These are phyloP conservation scores for Diplodus sargus DNA, from an alignment of 2,797 vertebrate species.

Conservation along the genomic window DNA sequence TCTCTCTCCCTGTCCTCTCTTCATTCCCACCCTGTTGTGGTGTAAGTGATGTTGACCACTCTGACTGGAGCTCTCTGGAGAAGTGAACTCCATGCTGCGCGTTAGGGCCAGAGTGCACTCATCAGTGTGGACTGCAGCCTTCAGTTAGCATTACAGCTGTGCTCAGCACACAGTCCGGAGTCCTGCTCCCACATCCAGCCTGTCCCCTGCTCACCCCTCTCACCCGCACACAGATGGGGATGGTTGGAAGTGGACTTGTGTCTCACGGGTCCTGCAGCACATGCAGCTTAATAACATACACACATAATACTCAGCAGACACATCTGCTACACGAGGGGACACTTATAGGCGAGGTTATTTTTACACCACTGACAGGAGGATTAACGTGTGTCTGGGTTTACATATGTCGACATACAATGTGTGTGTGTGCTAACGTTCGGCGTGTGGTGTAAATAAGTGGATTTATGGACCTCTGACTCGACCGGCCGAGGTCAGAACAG, in stretches of 20 bases:
- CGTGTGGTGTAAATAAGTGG: conserved; percentile 37
- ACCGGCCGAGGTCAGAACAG: conserved; percentile 47
- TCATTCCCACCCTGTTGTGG: conserved; percentile 30
- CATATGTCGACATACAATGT: background rate
- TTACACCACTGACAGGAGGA: conserved; percentile 26
- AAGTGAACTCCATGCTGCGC: conserved; percentile 59
- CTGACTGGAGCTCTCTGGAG: conserved; percentile 54
- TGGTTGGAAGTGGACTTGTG: conserved; percentile 15
- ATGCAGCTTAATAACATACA: conserved; percentile 23
- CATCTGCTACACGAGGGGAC: conserved; percentile 7
- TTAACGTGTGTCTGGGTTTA: conserved; percentile 45
- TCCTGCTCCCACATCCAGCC: conserved; percentile 27
- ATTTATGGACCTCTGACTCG: conserved; percentile 48
- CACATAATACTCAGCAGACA: conserved; percentile 17
- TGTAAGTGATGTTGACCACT: conserved; percentile 66
- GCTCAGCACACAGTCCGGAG: conserved; percentile 36
- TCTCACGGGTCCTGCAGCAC: conserved; percentile 37
- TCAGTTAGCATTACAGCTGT: conserved; percentile 61
- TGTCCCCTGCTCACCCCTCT: conserved; percentile 22
- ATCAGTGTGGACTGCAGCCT: conserved; percentile 69
- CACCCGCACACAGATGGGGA: conserved; percentile 44
- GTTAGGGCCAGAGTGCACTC: conserved; percentile 58
- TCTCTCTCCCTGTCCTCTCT: conserved; percentile 4
- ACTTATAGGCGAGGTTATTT: conserved; percentile 34
- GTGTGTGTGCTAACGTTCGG: background rate